Base-by-base conservation (phyloP, 2,113 vertebrate species). In the Chionodraco myersi region DNA sequence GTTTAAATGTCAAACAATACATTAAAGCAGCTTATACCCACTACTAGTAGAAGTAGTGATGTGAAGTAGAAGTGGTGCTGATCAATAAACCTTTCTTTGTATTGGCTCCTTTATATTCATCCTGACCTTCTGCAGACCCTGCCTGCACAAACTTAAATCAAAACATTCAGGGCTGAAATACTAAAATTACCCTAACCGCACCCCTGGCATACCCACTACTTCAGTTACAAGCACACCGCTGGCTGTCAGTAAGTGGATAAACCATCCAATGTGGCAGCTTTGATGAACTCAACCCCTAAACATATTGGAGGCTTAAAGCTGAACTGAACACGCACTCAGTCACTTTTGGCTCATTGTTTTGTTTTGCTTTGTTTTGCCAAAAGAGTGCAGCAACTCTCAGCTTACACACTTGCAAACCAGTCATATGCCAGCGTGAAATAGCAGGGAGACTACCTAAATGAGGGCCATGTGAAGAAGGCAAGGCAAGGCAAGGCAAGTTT, bases 291-390 rank as follows among this genome's bases (percentile, higher is more conserved):
- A 34, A 16, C 41, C 49, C 26, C 2, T 8, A 18, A 70, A 49
- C 48, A 57, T 60, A 70, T 47, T 23, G 23, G 62, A 77, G 59
- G 69, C 57, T 48, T 26, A 63, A 59, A 76, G 52, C 61, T 68
- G 59, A 49, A 26, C 52, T 15, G 52, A 77, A 66, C 30, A 51
- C 49, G 49, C 30, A 0, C 36, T 58, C 34, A 18, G 44, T 72
- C 52, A 36, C 65, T 74, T 62, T 75, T 75, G 70, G 65, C 49
- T 64, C 36, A 18, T 57, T 72, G 54, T 34, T 53, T 54, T 77
- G 57, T 80, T 63, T 53, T 75, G 71, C 72, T 83, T 76, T 21
- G 68, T 70, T 71, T 57, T 14, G 18, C 51, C 48, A 48, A 75
- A 72, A 56, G 44, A 69, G 57, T 21, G 75, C 51, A 36, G 60